A percentile compares a stretch with the other conserved stretches of the same genome.
Evolutionary conservation across 2,888 invertebrate genomes (phyloP).

Genomic region (Sesia apiformis): DNA sequence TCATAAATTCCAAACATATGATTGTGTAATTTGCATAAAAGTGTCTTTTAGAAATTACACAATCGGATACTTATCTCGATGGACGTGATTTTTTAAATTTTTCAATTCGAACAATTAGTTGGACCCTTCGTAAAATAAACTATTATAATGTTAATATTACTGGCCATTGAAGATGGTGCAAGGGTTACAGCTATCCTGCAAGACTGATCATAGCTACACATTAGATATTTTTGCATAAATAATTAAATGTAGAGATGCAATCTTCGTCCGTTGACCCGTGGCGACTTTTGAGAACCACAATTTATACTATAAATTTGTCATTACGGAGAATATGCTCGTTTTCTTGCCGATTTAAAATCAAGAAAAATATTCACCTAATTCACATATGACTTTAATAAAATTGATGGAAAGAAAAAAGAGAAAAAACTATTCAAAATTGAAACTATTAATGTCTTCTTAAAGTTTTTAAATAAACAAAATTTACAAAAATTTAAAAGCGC

Average conservation of each 20-base stretch:
- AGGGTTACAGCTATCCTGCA: slow-evolving; percentile 47
- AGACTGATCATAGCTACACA: slow-evolving; percentile 33
- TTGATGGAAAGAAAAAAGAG: too few species aligned
- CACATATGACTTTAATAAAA: too few species aligned
- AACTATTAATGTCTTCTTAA: too few species aligned
- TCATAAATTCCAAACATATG: neutral
- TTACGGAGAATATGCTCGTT: too few species aligned
- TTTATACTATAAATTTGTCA: too few species aligned
- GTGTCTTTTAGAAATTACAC: neutral
- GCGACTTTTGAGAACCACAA: too few species aligned
- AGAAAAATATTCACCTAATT: too few species aligned
- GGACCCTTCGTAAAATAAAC: slow-evolving; percentile 24
- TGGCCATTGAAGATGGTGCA: slow-evolving; percentile 13
- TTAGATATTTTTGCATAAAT: slow-evolving; percentile 61
- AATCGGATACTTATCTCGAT: slow-evolving; percentile 3
- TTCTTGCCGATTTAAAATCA: too few species aligned
- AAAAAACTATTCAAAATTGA: too few species aligned
- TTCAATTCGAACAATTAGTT: slow-evolving; percentile 31
- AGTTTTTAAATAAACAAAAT: too few species aligned
- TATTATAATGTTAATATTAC: slow-evolving; percentile 55
- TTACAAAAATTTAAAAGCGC: too few species aligned
- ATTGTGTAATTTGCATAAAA: neutral
- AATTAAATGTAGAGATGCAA: slow-evolving; percentile 23
- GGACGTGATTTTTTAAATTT: slow-evolving; percentile 12
- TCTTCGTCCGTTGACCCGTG: too few species aligned